phyloP scores from a whole-genome alignment of 2,113 vertebrate genomes.

The Platysternon megacephalum region DNA sequence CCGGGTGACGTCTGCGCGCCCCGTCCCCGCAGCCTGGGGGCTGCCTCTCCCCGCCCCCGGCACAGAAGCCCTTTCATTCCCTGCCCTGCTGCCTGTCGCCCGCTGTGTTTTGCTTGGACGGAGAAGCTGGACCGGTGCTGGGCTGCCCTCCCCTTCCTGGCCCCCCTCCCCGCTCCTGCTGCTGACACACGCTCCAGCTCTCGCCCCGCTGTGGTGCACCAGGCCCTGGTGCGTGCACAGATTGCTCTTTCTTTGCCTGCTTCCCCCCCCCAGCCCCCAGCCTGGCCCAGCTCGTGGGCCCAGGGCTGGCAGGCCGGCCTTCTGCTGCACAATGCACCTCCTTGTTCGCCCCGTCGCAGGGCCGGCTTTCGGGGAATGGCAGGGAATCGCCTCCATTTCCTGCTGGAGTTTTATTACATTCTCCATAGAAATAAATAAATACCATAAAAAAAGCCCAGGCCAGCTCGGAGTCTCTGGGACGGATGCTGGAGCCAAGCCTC shows the following conservation, averaged over 20 bases:
- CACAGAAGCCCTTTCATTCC: background rate
- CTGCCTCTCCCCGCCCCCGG: no score
- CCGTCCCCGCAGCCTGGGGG: background rate
- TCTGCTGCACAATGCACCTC: constrained; percentile 53
- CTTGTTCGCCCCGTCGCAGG: constrained; percentile 54
- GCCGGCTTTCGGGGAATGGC: constrained; percentile 64
- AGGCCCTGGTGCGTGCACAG: background rate
- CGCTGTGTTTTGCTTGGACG: background rate
- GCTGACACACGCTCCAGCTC: background rate
- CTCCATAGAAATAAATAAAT: constrained; percentile 77
- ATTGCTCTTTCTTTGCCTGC: constrained; percentile 36
- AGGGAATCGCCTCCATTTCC: constrained; percentile 76
- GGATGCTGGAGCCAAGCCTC: background rate
- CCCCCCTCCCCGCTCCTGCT: accelerated
- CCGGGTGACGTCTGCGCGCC: accelerated
- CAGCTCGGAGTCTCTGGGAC: constrained; percentile 45
- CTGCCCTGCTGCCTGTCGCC: accelerated
- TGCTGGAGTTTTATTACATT: constrained; percentile 75
- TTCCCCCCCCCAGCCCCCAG: background rate
- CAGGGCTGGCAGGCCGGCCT: constrained; percentile 34
- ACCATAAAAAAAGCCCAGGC: background rate
- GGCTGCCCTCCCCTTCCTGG: background rate
- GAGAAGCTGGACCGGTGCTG: accelerated
- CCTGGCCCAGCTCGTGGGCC: background rate
- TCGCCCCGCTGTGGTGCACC: background rate